These are phyloP conservation scores for Bubalus kerabau DNA, from an alignment of 2,113 vertebrate species.

Conservation along the genomic window DNA sequence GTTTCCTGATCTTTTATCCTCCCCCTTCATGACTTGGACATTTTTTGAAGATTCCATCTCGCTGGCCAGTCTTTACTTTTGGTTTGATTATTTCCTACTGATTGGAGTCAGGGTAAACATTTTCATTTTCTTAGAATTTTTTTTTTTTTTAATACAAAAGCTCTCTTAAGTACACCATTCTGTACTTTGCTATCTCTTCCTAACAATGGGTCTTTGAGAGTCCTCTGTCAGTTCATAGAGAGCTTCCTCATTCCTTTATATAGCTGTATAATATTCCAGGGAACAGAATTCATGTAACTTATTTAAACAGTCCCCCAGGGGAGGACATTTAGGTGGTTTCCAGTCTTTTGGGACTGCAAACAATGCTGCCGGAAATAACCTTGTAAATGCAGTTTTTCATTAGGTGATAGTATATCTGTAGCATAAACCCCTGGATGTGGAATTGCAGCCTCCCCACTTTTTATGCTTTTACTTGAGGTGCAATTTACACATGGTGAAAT, in stretches of 20 bases:
- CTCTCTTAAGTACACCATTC: not conserved
- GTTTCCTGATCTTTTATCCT: not conserved
- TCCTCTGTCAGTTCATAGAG: not conserved
- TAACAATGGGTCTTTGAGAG: constrained; percentile 42
- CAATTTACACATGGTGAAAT: not conserved
- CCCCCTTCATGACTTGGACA: not conserved
- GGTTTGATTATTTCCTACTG: not conserved
- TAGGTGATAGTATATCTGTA: not conserved
- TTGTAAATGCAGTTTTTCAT: not conserved
- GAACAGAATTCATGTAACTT: not conserved
- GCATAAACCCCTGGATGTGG: not conserved
- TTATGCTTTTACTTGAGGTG: not conserved
- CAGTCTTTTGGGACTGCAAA: constrained; percentile 41
- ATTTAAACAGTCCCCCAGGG: not conserved
- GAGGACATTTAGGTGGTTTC: constrained; percentile 67
- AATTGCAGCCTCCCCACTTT: not conserved
- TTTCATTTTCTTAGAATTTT: not conserved
- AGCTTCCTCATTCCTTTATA: constrained; percentile 51
- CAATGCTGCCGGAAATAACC: constrained; percentile 50
- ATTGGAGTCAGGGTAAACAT: not conserved
- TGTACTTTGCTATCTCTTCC: not conserved
- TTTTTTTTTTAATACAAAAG: not conserved
- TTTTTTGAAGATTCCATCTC: not conserved
- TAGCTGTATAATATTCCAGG: constrained; percentile 56
- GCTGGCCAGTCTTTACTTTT: not conserved